Evolutionary conservation across 2,797 vertebrate species (phyloP).

Genomic region (Enteromius treurensis): DNA sequence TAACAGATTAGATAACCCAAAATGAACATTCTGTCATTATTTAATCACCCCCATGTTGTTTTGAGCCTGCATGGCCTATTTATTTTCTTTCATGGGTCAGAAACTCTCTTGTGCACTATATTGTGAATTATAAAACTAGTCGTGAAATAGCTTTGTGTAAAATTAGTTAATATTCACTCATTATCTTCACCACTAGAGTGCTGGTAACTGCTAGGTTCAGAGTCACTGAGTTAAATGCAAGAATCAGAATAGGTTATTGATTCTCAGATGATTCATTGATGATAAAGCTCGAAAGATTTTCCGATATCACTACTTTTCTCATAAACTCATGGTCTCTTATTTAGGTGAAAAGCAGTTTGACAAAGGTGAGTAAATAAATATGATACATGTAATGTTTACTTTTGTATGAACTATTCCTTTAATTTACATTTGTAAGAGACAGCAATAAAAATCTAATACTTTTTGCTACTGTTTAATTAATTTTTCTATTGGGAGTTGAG

Average conservation of each 20-base stretch:
- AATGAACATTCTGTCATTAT: not conserved
- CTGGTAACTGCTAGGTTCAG: not conserved
- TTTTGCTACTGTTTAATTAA: not conserved
- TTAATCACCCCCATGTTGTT: constrained; percentile 10
- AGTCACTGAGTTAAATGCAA: not conserved
- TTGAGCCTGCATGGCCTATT: not conserved
- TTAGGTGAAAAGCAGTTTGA: not conserved
- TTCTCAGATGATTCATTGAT: not conserved
- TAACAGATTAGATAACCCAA: not conserved
- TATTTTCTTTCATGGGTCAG: not conserved
- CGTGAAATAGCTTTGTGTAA: not conserved
- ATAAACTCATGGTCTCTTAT: not conserved
- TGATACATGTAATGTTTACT: no score
- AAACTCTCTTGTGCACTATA: not conserved
- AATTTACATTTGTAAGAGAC: not conserved
- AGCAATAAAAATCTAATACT: not conserved
- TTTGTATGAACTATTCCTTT: not conserved
- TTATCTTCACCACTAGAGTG: constrained; percentile 22
- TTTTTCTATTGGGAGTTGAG: not conserved
- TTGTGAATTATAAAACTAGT: not conserved
- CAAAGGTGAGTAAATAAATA: not conserved
- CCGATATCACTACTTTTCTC: not conserved
- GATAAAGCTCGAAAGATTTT: not conserved
- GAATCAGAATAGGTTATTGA: not conserved
- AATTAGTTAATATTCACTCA: not conserved